Evolutionary conservation across 2,888 invertebrate genomes (phyloP), one percentile per base, ranked within the genome.

Genomic region (Drosophila paucipuncta): DNA sequence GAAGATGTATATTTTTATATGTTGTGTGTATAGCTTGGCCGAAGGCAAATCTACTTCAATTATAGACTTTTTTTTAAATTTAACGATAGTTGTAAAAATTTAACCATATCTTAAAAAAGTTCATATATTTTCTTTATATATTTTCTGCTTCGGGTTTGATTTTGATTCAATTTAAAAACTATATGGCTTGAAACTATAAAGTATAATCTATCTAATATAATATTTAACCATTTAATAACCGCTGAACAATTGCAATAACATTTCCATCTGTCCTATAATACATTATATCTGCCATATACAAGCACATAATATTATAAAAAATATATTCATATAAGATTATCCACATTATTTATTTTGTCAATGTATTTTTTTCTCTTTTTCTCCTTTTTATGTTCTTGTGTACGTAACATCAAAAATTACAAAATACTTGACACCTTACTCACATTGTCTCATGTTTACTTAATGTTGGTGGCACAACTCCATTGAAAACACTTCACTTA

Each of bases 401-500:
- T 91, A 89, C 77, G 83, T 82, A 82, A 82, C 78, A 79, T 76
- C n/a, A 80, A 81, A 81, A 71, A 80, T 80, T 47, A 25, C 25
- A 9, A 47, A 47, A 47, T 16, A 63, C 61, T 75, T 65, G 54
- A 78, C 57, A 78, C 54, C 41, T 35, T 77, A 64, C 57, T 68
- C 66, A 80, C 76, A 86, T 80, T 87, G 76, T 78, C 71, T 87
- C 81, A 88, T 85, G 69, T 78, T 69, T 67, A 65, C 50, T 71
- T 83, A 81, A 80, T 91, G 85, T 85, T 91, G 92, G 92, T 92
- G 92, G 91, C 91, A 92, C 92, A 92, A 89, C 91, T 82, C 67
- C 85, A 89, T 86, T 47, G 72, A 68, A 66, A 43, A 61, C 49
- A 54, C 61, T 43, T 65, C 52, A 64, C 61, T 67, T 41, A 62